These are phyloP conservation scores for Perizoma affinitatum DNA, from an alignment of 2,888 invertebrate species.

Conservation along the genomic window DNA sequence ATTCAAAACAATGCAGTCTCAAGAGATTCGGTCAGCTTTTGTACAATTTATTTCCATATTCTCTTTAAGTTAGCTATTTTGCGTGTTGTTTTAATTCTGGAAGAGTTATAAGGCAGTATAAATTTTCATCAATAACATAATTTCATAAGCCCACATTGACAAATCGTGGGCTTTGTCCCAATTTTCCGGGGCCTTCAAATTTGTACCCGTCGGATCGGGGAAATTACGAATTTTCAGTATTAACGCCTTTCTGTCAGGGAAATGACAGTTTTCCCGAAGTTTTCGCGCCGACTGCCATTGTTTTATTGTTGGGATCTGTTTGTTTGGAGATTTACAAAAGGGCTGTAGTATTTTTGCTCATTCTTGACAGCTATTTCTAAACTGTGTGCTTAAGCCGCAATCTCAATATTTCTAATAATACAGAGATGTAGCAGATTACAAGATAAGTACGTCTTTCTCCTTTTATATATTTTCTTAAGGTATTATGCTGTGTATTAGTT, in stretches of 20 bases:
- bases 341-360: no score
- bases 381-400: no score
- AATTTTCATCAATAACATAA: slow-evolving; percentile 40
- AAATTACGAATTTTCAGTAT: slow-evolving; percentile 34
- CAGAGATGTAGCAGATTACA: no score
- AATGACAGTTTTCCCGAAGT: slow-evolving; percentile 25
- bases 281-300: slow-evolving; percentile 3
- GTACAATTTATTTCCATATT: no score
- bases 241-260: slow-evolving; percentile 28
- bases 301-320: slow-evolving; percentile 6
- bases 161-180: slow-evolving; percentile 33
- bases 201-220: slow-evolving; percentile 21
- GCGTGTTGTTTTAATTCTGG: slow-evolving; percentile 6
- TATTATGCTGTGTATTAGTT: no score
- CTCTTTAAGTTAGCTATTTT: no score
- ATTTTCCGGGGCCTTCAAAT: slow-evolving; percentile 20
- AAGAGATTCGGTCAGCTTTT: no score
- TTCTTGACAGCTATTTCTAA: no score
- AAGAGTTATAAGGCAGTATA: slow-evolving; percentile 17
- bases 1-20: no score
- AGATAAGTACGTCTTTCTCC: no score
- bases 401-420: no score
- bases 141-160: slow-evolving; percentile 41
- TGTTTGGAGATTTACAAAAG: neutral
- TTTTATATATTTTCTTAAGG: no score